Percentiles rank a stretch among this genome's conserved stretches.
Conservation (phyloP, 2,888 invertebrate species). For the Loripinus fragilis region DNA sequence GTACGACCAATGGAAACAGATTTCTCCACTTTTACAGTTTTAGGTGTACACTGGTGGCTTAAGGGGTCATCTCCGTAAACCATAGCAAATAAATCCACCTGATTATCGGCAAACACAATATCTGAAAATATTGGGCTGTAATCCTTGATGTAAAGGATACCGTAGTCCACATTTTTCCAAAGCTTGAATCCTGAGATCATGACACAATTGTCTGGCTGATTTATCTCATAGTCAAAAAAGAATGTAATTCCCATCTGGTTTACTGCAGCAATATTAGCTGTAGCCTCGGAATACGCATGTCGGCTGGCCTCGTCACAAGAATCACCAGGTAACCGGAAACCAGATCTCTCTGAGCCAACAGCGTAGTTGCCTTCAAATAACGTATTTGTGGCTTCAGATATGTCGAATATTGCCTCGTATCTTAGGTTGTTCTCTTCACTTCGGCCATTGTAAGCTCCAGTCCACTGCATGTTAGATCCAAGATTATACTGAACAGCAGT, state of each 20-base stretch:
- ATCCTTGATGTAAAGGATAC: slow-evolving; percentile 62
- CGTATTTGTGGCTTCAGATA: slow-evolving; percentile 33
- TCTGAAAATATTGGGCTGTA: slow-evolving; percentile 38
- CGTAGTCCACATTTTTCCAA: slow-evolving; percentile 69
- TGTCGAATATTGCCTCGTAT: slow-evolving; percentile 59
- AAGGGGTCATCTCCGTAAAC: slow-evolving; percentile 64
- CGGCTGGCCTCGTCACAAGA: not conserved
- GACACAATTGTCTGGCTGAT: slow-evolving; percentile 47
- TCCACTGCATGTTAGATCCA: slow-evolving; percentile 68
- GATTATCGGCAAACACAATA: slow-evolving; percentile 66
- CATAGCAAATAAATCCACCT: slow-evolving; percentile 66
- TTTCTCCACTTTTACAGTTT: slow-evolving; percentile 57
- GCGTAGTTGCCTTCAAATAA: slow-evolving; percentile 68
- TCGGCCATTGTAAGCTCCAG: slow-evolving; percentile 73
- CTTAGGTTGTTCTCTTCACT: slow-evolving; percentile 63
- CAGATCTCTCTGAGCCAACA: slow-evolving; percentile 72
- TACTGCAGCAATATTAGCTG: slow-evolving; percentile 24
- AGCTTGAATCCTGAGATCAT: slow-evolving; percentile 64
- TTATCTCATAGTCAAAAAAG: not conserved
- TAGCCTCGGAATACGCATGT: slow-evolving; percentile 23
- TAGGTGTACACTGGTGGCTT: slow-evolving; percentile 55
- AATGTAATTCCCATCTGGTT: slow-evolving; percentile 26
- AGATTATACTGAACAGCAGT: slow-evolving; percentile 73
- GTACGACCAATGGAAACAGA: slow-evolving; percentile 69
- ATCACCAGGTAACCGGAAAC: slow-evolving; percentile 60